Conservation (phyloP, 2,113 vertebrate species). For the Pan troglodytes region DNA sequence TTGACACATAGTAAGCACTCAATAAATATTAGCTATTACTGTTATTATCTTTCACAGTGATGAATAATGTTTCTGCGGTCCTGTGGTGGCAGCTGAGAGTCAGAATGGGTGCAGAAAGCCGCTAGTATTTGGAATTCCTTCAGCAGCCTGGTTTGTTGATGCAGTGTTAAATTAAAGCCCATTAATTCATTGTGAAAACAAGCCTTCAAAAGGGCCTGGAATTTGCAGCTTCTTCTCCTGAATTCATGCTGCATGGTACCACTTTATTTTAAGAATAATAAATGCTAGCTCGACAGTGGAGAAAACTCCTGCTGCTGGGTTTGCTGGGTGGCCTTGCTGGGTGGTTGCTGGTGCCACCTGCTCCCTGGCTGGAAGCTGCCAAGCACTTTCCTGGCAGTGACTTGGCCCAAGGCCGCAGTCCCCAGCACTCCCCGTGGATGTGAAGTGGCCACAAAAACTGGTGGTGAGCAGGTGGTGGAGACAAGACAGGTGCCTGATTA, state of each 20-base stretch:
- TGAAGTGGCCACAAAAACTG: background rate
- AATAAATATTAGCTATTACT: background rate
- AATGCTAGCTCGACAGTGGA: conserved; percentile 46
- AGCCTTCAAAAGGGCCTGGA: conserved; percentile 73
- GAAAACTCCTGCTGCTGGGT: background rate
- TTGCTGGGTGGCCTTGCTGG: background rate
- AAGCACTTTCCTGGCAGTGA: conserved; percentile 29
- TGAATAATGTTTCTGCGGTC: background rate
- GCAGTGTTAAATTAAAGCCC: conserved; percentile 76
- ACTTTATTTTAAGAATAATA: conserved; percentile 78
- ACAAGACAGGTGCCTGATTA: background rate
- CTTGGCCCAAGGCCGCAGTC: conserved; percentile 5
- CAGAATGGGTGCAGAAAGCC: background rate
- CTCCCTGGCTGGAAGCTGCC: conserved; percentile 33
- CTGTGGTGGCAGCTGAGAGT: background rate
- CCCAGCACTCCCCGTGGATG: background rate
- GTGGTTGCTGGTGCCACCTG: background rate
- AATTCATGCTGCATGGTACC: conserved; percentile 70
- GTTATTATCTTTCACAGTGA: background rate
- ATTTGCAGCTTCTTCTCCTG: conserved; percentile 73
- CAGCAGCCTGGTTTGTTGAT: conserved; percentile 61
- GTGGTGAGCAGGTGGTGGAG: background rate
- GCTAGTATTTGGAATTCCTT: conserved; percentile 70
- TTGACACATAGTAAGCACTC: background rate
- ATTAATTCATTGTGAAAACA: conserved; percentile 82